Evolutionary conservation across 2,113 vertebrate species (phyloP), one percentile per base, ranked within the genome.

Genomic region (Cryptotis parvus): DNA sequence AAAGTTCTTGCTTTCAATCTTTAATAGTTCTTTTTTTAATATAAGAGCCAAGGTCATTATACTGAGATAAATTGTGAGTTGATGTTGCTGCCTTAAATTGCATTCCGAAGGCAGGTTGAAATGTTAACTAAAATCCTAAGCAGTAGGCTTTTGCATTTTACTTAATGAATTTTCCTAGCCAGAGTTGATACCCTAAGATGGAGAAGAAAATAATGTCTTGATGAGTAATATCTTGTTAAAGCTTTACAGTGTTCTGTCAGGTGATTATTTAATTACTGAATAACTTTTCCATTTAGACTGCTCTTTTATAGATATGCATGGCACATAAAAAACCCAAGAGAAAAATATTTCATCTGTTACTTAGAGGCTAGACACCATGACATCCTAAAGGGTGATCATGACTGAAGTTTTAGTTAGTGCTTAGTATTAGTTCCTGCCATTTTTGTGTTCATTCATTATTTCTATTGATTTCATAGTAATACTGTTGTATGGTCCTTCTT

Each of bases 1-100:
- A 98, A 98, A 98, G 98, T 98, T 98, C 86, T 95, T 95, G 85
- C 88, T 97, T 91, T 80, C 80, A 97, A 97, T 96, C 96, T 97
- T 88, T 96, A 96, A 98, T 97, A 93, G 97, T 73, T 97, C 95
- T 96, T 89, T 96, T 98, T 96, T 96, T 92, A 79, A 29, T 49
- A 24, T 68, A 96, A 90, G 33, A 86, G 66, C 93, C 95, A 95
- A 97, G 96, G 96, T 93, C 75, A 87, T 95, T 97, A 96, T 94
- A 94, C 94, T 96, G 96, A 97, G 97, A 97, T 98, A 97, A 96
- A 91, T 89, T 97, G 73, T 94, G 95, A 97, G 93, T 97, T 69
- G 79, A 31, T 96, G 74, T 96, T 97, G 97, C 92, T 94, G 91
- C 52, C 82, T 96, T 94, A 95, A 97, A 95, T 94, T 80, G 74